Percentiles rank a stretch among this genome's conserved stretches.
phyloP scores from a whole-genome alignment of 1,140 invertebrate species.

The Xylocopa sonorina region DNA sequence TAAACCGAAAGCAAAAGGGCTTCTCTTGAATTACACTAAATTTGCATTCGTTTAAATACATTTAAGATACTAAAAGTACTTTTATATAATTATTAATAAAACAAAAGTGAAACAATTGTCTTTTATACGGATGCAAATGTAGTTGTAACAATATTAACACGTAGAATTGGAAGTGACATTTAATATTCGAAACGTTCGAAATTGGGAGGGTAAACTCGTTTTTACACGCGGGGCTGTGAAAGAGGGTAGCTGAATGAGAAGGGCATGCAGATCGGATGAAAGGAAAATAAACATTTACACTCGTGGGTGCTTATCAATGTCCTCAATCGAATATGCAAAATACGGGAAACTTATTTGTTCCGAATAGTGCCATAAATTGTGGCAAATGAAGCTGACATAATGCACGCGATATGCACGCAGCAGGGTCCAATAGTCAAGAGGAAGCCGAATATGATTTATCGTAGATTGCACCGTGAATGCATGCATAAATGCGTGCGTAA shows the following conservation, averaged over 20 bases:
- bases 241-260: background rate
- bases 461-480: slow-evolving; percentile 1
- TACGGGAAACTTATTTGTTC: slow-evolving; percentile 21
- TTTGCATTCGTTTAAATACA: too few relatives aligned
- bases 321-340: slow-evolving; percentile 4
- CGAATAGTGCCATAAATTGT: slow-evolving; percentile 4
- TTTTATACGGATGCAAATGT: too few relatives aligned
- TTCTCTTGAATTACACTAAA: too few relatives aligned
- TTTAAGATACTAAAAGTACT: too few relatives aligned
- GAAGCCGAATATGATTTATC: slow-evolving; percentile 24
- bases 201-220: background rate
- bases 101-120: too few relatives aligned
- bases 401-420: slow-evolving; percentile 8
- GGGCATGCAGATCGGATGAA: background rate
- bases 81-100: too few relatives aligned
- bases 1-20: background rate
- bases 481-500: background rate
- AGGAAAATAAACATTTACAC: background rate
- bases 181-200: background rate
- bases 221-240: background rate
- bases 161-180: too few relatives aligned
- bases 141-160: too few relatives aligned
- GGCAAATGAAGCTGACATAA: slow-evolving; percentile 18
- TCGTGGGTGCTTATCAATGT: background rate
- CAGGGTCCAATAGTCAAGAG: background rate